These are phyloP conservation scores for Diachasmimorpha longicaudata DNA, from an alignment of 1,140 invertebrate genomes.

Conservation along the genomic window DNA sequence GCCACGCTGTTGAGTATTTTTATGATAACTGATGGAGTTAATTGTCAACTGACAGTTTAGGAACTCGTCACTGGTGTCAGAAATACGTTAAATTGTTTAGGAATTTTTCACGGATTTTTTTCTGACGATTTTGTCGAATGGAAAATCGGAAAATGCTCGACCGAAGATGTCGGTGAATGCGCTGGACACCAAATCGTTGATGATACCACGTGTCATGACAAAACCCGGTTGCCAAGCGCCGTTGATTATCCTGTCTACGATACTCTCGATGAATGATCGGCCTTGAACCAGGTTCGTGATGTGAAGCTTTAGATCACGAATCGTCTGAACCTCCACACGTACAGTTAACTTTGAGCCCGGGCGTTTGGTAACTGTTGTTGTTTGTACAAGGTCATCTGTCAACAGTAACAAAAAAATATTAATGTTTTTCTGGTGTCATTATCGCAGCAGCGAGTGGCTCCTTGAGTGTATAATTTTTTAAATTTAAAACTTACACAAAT, in stretches of 20 bases:
- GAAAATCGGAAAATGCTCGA: constrained; percentile 73
- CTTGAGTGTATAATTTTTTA: too few species aligned
- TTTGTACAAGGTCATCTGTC: constrained; percentile 66
- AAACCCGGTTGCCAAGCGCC: constrained; percentile 79
- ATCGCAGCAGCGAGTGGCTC: not conserved
- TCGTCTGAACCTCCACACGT: constrained; percentile 73
- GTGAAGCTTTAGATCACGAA: constrained; percentile 77
- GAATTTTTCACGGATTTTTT: constrained; percentile 29
- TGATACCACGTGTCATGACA: constrained; percentile 72
- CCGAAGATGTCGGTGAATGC: constrained; percentile 83
- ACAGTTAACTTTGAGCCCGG: constrained; percentile 68
- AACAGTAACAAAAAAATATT: constrained; percentile 19
- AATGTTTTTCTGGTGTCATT: not conserved
- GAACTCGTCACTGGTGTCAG: too few species aligned
- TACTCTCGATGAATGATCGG: constrained; percentile 68
- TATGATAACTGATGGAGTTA: too few species aligned
- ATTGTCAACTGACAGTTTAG: too few species aligned
- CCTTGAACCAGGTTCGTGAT: constrained; percentile 75
- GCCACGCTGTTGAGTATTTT: too few species aligned
- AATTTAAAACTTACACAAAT: constrained; percentile 71
- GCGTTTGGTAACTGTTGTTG: constrained; percentile 71
- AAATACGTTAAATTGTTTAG: too few species aligned
- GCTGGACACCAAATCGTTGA: constrained; percentile 80
- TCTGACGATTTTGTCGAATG: constrained; percentile 68
- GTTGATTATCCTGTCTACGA: constrained; percentile 75